Base-by-base conservation (phyloP, 2,888 invertebrate species). In the Ochropleura plecta region DNA sequence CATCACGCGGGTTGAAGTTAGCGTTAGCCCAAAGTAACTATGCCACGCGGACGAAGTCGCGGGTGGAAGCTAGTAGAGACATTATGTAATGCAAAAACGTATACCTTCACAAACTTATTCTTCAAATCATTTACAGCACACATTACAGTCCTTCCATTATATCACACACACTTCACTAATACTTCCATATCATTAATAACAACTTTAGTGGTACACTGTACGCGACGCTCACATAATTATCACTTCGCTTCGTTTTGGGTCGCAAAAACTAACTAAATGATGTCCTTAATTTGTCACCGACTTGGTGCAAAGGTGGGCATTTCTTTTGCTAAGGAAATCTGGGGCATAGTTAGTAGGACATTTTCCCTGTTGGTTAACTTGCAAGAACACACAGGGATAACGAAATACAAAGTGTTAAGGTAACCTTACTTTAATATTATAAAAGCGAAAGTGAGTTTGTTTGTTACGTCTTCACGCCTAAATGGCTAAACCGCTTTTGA, bases 211-310 rank as follows among this genome's bases (percentile, higher is more conserved):
- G 53, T 42, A 7, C 20, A 69, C 62, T 81, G 81, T 53, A 48
- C 9, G 46, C 8, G 70, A 71, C 53, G 16, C 30, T 3, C 20
- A 7, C 44, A 44, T 65, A 30, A 7, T 44, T 30, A 55, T 30
- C 51, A 48, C 44, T 44, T 30, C 30, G 18, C 63, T 79, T 73
- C 53, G 71, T 78, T 49, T 49, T 8, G 49, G 9, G 10, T 8
- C 8, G n/a, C 67, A 78, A 84, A 73, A 73, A 73, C 70, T 57
- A 44, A 42, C 57, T 53, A 67, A 81, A 62, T 12, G 6, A 73
- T 78, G 51, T 5, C 59, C 16, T 55, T 66, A 65, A 78, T 85
- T 71, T 83, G 70, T 81, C 84, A 12, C 63, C 30, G 40, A 57
- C 82, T 30, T 68, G 51, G 48, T 66, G 51, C 68, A 30, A 59